A percentile compares a stretch with the other conserved stretches of the same genome.
These are phyloP conservation scores for Phasia obesa DNA, from an alignment of 2,888 invertebrate species.

Conservation along the genomic window DNA sequence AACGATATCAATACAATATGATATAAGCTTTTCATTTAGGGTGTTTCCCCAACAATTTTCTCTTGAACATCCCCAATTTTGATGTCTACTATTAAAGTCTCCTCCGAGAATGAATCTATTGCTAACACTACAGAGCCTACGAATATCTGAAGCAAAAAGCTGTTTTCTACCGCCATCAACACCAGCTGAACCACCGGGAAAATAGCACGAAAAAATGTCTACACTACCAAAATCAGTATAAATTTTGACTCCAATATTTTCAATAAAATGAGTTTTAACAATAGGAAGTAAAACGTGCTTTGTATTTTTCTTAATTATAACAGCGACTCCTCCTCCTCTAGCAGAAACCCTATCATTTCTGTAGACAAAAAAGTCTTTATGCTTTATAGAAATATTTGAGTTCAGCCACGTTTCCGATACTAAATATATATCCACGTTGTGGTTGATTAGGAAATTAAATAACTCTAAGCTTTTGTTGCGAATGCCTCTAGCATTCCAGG, in stretches of 20 bases:
- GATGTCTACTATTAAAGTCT: conserved; percentile 38
- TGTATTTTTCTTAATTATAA: conserved; percentile 7
- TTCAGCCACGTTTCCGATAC: conserved; percentile 3
- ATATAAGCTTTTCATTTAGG: background rate
- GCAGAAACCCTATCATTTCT: conserved; percentile 6
- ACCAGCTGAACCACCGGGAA: conserved; percentile 19
- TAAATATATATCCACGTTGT: background rate
- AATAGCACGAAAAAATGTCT: conserved; percentile 39
- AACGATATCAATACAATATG: background rate
- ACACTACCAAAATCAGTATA: conserved; percentile 1
- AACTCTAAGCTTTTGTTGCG: conserved; percentile 25
- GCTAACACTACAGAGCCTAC: background rate
- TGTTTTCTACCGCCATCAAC: conserved; percentile 15
- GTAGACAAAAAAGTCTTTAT: background rate
- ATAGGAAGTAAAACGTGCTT: conserved; percentile 4
- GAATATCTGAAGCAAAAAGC: conserved; percentile 12
- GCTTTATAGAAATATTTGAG: conserved; percentile 7
- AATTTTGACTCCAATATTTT: conserved; percentile 20
- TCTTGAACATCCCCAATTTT: conserved; percentile 8
- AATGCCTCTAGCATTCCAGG: conserved; percentile 39
- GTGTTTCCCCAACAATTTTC: conserved; percentile 21
- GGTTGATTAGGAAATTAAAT: conserved; percentile 7
- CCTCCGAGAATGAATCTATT: conserved; percentile 27
- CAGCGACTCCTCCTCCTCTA: conserved; percentile 17
- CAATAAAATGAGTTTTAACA: background rate